These are phyloP conservation scores for Blera fallax DNA, from an alignment of 2,888 invertebrate species.

Conservation along the genomic window DNA sequence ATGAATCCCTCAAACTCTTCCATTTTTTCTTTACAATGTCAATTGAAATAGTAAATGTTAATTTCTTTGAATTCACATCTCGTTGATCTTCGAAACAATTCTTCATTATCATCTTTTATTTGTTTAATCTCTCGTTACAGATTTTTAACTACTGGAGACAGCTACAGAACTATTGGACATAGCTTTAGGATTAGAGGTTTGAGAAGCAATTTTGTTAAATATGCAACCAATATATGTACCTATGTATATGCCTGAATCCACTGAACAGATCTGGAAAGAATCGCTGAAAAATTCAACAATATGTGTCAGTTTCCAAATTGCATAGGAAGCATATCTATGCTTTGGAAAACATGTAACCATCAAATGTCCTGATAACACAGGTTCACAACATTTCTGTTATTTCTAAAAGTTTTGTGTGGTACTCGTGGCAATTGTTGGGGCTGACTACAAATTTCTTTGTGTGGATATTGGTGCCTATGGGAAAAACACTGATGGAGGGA, in stretches of 20 bases:
- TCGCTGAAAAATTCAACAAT: background rate
- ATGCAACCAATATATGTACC: background rate
- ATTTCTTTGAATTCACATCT: background rate
- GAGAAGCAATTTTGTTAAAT: background rate
- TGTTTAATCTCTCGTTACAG: conserved; percentile 1
- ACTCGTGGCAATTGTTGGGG: background rate
- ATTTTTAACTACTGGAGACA: conserved; percentile 2
- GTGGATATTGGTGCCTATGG: no score
- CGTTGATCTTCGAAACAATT: background rate
- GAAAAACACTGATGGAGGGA: background rate
- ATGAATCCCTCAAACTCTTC: no score
- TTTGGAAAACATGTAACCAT: conserved; percentile 7
- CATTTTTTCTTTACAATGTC: no score
- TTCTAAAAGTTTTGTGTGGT: background rate
- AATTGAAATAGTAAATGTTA: background rate
- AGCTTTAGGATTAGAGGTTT: background rate
- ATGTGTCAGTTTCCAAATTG: conserved; percentile 10
- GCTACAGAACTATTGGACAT: background rate
- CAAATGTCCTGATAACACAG: background rate
- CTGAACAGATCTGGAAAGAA: background rate
- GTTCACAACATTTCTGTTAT: no score
- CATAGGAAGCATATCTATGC: background rate
- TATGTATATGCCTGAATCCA: background rate
- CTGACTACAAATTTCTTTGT: background rate
- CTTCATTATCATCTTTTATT: background rate